Percentiles rank a stretch among this genome's conserved stretches.
phyloP scores from a whole-genome alignment of 2,888 invertebrate species.

The Ophion obscuratus region DNA sequence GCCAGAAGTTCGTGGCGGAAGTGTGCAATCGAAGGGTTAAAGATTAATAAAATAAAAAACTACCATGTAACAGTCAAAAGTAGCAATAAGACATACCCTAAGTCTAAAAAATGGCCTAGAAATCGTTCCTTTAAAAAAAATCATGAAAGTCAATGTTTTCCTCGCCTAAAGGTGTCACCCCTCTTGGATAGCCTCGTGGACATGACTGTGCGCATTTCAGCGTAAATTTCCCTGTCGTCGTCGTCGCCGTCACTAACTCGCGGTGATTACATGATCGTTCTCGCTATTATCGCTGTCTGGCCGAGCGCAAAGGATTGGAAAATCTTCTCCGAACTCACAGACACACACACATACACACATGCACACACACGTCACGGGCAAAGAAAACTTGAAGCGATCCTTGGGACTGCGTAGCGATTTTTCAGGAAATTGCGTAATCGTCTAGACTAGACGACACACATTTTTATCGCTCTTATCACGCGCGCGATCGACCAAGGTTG shows the following conservation, averaged over 20 bases:
- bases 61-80: too few relatives aligned
- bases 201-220: background rate
- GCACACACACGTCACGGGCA: background rate
- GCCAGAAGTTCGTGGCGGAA: too few relatives aligned
- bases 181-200: background rate
- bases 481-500: conserved; percentile 73
- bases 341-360: background rate
- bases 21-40: too few relatives aligned
- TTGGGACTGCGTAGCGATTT: conserved; percentile 63
- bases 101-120: too few relatives aligned
- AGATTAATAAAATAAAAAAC: too few relatives aligned
- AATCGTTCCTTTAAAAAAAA: too few relatives aligned
- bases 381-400: conserved; percentile 32
- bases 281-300: conserved; percentile 12
- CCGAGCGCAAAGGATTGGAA: conserved; percentile 15
- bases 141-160: too few relatives aligned
- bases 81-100: too few relatives aligned
- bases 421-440: conserved; percentile 80
- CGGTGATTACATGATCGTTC: conserved; percentile 7
- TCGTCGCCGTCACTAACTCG: conserved; percentile 1
- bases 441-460: conserved; percentile 79
- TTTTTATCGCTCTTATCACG: conserved; percentile 80
- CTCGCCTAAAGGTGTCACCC: too few relatives aligned
- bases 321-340: conserved; percentile 22
- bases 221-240: conserved; percentile 4